Evolutionary conservation across 2,113 vertebrate species (phyloP).

Genomic region (Tringa solitaria): DNA sequence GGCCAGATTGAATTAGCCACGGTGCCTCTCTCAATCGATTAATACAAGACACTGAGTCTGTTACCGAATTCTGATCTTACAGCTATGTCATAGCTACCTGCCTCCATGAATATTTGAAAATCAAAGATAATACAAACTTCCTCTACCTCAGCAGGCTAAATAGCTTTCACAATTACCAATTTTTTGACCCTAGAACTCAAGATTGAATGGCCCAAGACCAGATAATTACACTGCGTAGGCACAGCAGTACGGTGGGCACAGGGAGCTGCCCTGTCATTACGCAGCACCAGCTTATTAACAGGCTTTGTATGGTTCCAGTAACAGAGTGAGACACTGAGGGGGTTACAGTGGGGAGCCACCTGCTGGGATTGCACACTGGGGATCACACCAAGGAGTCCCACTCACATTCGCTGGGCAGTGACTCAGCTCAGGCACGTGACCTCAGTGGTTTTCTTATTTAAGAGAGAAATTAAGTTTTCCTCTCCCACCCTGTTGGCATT

Average conservation of each 20-base stretch:
- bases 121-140: neutral
- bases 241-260: accelerated
- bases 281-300: neutral
- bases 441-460: neutral
- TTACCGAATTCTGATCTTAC: neutral
- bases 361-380: neutral
- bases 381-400: neutral
- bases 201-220: neutral
- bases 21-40: neutral
- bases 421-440: neutral
- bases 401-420: neutral
- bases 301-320: neutral
- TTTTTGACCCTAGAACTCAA: neutral
- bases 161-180: neutral
- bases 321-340: accelerated
- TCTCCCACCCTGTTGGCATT: neutral
- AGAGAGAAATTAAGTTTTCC: neutral
- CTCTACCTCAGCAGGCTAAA: neutral
- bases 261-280: too few relatives aligned
- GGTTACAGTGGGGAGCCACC: neutral
- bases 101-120: neutral
- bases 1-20: neutral
- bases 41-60: neutral
- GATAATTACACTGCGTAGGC: neutral
- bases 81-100: neutral